These are phyloP conservation scores for Craterocephalus amniculus DNA, from an alignment of 2,797 vertebrate species.

Conservation along the genomic window DNA sequence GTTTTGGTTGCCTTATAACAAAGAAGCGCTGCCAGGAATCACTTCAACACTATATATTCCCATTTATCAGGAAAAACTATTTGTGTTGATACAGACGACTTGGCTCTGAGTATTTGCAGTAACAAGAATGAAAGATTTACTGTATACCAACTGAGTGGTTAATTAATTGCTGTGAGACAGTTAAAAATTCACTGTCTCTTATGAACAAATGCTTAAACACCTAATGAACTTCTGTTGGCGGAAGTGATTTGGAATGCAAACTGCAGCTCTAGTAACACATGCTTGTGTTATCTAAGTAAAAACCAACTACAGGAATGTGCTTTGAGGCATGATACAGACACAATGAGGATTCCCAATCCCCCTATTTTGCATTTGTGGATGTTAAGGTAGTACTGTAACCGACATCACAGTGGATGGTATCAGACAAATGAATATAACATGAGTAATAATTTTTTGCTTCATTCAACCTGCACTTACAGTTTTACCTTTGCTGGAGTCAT, in stretches of 20 bases:
- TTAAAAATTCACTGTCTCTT: neutral
- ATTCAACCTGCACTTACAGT: neutral
- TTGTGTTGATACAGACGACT: too few relatives aligned
- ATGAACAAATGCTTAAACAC: neutral
- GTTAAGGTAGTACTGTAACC: neutral
- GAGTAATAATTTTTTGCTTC: neutral
- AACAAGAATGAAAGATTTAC: too few relatives aligned
- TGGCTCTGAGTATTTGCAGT: too few relatives aligned
- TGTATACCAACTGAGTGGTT: too few relatives aligned
- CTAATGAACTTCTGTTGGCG: neutral
- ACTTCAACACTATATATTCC: too few relatives aligned
- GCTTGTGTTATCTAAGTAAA: neutral
- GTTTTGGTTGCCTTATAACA: neutral
- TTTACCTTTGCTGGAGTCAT: neutral
- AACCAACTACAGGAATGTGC: neutral
- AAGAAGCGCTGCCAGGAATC: too few relatives aligned
- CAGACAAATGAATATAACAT: neutral
- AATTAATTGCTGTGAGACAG: neutral
- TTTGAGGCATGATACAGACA: neutral
- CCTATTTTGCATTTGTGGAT: neutral
- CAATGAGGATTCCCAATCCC: neutral
- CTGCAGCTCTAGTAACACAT: neutral
- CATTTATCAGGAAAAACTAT: too few relatives aligned
- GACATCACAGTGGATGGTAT: neutral
- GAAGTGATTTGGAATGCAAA: neutral